Percentiles rank a stretch among this genome's conserved stretches.
phyloP scores from a whole-genome alignment of 2,888 invertebrate species.

The Rugalucina vietnamica region DNA sequence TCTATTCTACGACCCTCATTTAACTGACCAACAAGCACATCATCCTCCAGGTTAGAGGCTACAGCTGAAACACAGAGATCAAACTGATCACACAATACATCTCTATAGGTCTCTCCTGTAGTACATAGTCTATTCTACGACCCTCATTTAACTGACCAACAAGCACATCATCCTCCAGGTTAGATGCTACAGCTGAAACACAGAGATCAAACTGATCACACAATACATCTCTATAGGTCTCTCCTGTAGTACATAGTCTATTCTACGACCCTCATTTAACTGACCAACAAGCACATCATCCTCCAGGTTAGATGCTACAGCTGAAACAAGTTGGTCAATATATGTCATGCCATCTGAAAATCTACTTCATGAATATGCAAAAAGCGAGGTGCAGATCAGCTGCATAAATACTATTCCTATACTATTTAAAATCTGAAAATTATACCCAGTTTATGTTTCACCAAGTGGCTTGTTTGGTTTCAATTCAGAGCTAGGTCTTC shows the following conservation, averaged over 20 bases:
- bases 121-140: constrained; percentile 95
- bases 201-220: too few species aligned
- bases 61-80: too few species aligned
- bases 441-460: too few species aligned
- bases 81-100: too few species aligned
- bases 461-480: too few species aligned
- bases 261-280: constrained; percentile 93
- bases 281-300: constrained; percentile 81
- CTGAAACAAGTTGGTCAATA: too few species aligned
- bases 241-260: constrained; percentile 98
- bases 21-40: constrained; percentile 84
- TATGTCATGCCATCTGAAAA: too few species aligned
- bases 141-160: constrained; percentile 90
- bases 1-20: constrained; percentile 95
- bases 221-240: constrained; percentile 97
- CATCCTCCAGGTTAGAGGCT: constrained; percentile 80
- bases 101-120: constrained; percentile 98
- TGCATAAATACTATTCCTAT: too few species aligned
- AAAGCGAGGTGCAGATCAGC: too few species aligned
- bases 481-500: too few species aligned
- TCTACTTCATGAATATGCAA: too few species aligned
- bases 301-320: constrained; percentile 79
- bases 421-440: too few species aligned
- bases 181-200: constrained; percentile 80
- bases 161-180: constrained; percentile 79